Conservation (phyloP, 2,888 invertebrate genomes). For the Aspidapion aeneum region DNA sequence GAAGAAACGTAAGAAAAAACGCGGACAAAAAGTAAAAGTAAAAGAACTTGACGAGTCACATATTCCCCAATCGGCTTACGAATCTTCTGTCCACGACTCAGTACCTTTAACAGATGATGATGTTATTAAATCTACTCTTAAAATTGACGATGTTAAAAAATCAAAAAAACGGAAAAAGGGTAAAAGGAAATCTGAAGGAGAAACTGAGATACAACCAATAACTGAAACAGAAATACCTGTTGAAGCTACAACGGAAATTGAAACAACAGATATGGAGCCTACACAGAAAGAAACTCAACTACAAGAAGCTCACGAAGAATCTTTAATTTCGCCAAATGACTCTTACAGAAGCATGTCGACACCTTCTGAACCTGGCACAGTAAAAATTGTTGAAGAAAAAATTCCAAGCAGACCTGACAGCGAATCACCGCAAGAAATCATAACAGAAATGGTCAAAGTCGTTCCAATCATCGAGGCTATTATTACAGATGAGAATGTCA, state of each 20-base stretch:
- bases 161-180: conserved; percentile 43
- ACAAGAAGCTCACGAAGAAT: conserved; percentile 51
- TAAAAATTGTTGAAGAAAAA: conserved; percentile 66
- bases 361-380: conserved; percentile 55
- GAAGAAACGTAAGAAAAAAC: conserved; percentile 46
- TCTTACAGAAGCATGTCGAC: conserved; percentile 59
- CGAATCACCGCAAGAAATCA: conserved; percentile 54
- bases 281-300: conserved; percentile 44
- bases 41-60: conserved; percentile 51
- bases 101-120: conserved; percentile 47
- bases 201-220: conserved; percentile 8
- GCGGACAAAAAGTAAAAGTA: conserved; percentile 50
- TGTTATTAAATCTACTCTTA: conserved; percentile 28
- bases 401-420: conserved; percentile 55
- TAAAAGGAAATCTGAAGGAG: conserved; percentile 38
- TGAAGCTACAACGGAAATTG: conserved; percentile 10
- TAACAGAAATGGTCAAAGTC: conserved; percentile 48
- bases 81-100: conserved; percentile 40
- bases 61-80: conserved; percentile 50
- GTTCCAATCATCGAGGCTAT: conserved; percentile 59
- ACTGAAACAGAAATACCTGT: conserved; percentile 3
- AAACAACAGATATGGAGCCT: conserved; percentile 31
- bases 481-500: conserved; percentile 54
- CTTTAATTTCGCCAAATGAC: conserved; percentile 54
- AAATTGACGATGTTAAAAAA: conserved; percentile 39